These are phyloP conservation scores for Petrolisthes cinctipes DNA, from an alignment of 2,888 invertebrate genomes.

Conservation along the genomic window DNA sequence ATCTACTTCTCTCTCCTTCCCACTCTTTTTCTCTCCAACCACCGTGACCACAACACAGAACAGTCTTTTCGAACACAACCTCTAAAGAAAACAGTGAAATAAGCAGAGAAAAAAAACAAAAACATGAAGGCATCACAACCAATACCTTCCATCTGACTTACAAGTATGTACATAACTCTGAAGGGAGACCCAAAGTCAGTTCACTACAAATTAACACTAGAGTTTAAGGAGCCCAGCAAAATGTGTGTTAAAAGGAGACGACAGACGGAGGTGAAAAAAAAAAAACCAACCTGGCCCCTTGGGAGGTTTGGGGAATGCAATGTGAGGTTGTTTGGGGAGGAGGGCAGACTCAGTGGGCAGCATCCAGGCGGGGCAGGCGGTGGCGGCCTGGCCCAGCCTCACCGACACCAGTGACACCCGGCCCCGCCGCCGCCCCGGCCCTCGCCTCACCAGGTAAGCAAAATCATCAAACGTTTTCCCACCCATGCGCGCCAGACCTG, in stretches of 20 bases:
- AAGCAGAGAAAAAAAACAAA: neutral
- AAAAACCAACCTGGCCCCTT: slow-evolving; percentile 80
- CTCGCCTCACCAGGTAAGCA: slow-evolving; percentile 58
- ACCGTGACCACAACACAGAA: slow-evolving; percentile 40
- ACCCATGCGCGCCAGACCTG: slow-evolving; percentile 62
- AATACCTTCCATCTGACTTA: too few relatives aligned
- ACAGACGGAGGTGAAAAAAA: slow-evolving; percentile 69
- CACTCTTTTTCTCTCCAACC: slow-evolving; percentile 46
- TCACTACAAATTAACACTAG: neutral
- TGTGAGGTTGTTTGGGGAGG: slow-evolving; percentile 84
- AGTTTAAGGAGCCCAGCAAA: slow-evolving; percentile 14
- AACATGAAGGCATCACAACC: neutral
- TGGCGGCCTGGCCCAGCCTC: slow-evolving; percentile 74
- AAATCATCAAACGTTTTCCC: slow-evolving; percentile 63
- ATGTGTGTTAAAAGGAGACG: neutral
- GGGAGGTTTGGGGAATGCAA: slow-evolving; percentile 91
- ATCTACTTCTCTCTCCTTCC: slow-evolving; percentile 25
- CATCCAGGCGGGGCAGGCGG: slow-evolving; percentile 79
- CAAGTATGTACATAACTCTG: too few relatives aligned
- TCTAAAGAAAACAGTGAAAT: slow-evolving; percentile 5
- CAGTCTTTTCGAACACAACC: slow-evolving; percentile 21
- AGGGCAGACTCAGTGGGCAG: slow-evolving; percentile 78
- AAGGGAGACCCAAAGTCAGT: neutral
- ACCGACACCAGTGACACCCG: slow-evolving; percentile 57
- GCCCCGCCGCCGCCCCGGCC: slow-evolving; percentile 59